These are phyloP conservation scores for Mesaphorura yosii DNA, from an alignment of 1,140 invertebrate species.

Conservation along the genomic window DNA sequence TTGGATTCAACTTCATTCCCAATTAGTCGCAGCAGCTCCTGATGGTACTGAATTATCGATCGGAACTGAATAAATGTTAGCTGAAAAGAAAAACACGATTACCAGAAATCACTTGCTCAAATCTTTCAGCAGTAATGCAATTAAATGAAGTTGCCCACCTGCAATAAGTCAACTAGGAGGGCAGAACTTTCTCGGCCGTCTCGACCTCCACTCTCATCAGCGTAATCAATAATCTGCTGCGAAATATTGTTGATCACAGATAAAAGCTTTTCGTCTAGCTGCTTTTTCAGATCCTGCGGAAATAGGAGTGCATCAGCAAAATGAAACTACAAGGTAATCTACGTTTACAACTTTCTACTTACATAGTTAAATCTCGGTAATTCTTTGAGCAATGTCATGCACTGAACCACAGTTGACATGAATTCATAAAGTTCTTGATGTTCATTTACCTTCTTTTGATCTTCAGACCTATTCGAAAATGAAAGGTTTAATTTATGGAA, in stretches of 20 bases:
- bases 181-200: slow-evolving; percentile 26
- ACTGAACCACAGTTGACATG: slow-evolving; percentile 71
- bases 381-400: slow-evolving; percentile 69
- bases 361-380: slow-evolving; percentile 74
- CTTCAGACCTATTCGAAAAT: slow-evolving; percentile 1
- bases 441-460: neutral
- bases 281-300: slow-evolving; percentile 56
- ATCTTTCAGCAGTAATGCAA: too few relatives aligned
- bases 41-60: slow-evolving; percentile 56
- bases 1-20: slow-evolving; percentile 41
- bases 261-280: slow-evolving; percentile 67
- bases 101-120: too few relatives aligned
- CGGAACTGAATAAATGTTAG: slow-evolving; percentile 63
- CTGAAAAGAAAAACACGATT: slow-evolving; percentile 32
- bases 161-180: slow-evolving; percentile 29
- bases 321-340: slow-evolving; percentile 1
- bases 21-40: slow-evolving; percentile 49
- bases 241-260: slow-evolving; percentile 64
- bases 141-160: slow-evolving; percentile 17
- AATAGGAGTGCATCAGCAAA: neutral
- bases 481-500: neutral
- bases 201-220: slow-evolving; percentile 32
- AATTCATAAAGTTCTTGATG: slow-evolving; percentile 50
- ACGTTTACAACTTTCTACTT: slow-evolving; percentile 19
- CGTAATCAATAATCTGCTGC: slow-evolving; percentile 53